Conservation (phyloP, 2,113 vertebrate species). For the Tichodroma muraria region DNA sequence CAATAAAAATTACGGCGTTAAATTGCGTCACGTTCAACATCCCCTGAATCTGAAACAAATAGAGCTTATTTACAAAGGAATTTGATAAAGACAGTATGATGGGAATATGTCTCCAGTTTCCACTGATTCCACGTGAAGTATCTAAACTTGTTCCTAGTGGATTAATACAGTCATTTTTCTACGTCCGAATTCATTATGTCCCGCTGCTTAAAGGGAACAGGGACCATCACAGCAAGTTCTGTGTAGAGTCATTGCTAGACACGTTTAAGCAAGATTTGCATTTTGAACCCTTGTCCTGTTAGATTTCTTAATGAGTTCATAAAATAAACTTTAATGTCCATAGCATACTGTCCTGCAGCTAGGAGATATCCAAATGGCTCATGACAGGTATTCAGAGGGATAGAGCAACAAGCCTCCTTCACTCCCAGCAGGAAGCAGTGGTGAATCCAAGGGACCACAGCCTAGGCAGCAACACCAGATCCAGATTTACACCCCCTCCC, state of each 20-base stretch:
- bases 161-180: background rate
- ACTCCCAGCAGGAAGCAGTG: background rate
- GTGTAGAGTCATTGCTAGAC: background rate
- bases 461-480: background rate
- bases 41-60: background rate
- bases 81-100: background rate
- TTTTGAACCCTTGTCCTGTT: background rate
- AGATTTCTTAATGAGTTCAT: background rate
- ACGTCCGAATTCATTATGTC: background rate
- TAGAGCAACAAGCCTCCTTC: background rate
- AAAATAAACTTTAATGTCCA: background rate
- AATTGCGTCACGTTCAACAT: background rate
- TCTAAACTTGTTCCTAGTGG: background rate
- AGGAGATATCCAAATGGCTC: background rate
- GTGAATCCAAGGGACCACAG: background rate
- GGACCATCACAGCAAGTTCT: background rate
- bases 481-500: background rate
- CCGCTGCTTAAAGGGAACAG: background rate
- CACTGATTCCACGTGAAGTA: background rate
- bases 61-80: background rate
- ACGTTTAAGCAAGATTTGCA: fast-evolving
- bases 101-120: background rate
- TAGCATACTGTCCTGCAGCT: background rate
- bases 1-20: background rate
- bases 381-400: background rate